Evolutionary conservation across 35 echinoderm and acorn worm genomes (phyloP), one percentile per base, ranked within the genome.

Genomic region (Anneissia japonica): DNA sequence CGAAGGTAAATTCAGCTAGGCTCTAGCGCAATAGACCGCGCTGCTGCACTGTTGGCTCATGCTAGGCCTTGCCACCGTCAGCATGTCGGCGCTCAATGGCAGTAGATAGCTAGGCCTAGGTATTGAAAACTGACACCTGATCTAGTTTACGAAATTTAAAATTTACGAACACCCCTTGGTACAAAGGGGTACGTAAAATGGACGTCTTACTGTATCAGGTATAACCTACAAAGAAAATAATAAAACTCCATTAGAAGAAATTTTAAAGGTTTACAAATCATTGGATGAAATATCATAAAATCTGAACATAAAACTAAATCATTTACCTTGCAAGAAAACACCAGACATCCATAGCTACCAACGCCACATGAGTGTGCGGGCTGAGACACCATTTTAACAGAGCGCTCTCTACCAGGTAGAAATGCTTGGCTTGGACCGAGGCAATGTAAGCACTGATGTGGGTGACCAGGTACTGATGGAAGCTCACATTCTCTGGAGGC

Each of bases 271-370:
- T 28, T 35, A 36, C 28, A 33, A 7, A 14, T 33, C 36, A 12
- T 36, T 38, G n/a, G 3, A 23, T 31, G 19, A 38, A 33, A 35
- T 31, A 35, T 38, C 10, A 19, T 34, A 26, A 1, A 3, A 0
- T n/a, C n/a, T 29, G 23, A 43, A 32, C 12, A 4, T 32, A 64
- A 21, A 38, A 38, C 21, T 3, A 55, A 10, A 31, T 34, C 33
- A 35, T 46, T 84, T 39, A 97, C 94, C 94, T 97, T 74, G 94
- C 94, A 78, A 97, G 39, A 73, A 97, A 97, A 39, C 94, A 97
- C 94, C 94, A 97, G 0, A 93, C 81, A 88, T 97, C 94, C 75
- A 93, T 86, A 32, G 94, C 87, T 30, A 93, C 51, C 84, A 90
- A 46, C 12, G 91, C 87, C 23, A 35, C 21, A 34, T 75, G 74